phyloP scores from a whole-genome alignment of 1,140 invertebrate species.

The Episyrphus balteatus region DNA sequence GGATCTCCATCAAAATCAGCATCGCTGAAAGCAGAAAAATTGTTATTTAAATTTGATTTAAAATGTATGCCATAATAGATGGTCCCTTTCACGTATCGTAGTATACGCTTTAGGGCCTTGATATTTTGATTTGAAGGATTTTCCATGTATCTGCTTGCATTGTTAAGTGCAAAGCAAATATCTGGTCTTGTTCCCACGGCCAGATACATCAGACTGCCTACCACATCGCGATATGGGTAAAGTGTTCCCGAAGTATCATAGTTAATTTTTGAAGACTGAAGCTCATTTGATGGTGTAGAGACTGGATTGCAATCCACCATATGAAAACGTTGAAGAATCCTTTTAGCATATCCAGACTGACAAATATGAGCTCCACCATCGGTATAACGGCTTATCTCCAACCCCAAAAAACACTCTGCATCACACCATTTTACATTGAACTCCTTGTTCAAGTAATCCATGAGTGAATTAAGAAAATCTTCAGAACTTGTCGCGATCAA shows the following conservation, averaged over 20 bases:
- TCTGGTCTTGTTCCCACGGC: slow-evolving; percentile 31
- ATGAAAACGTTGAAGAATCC: slow-evolving; percentile 24
- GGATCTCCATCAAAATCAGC: slow-evolving; percentile 34
- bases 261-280: slow-evolving; percentile 1
- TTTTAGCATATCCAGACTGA: slow-evolving; percentile 26
- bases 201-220: slow-evolving; percentile 33
- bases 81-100: slow-evolving; percentile 25
- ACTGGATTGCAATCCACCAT: slow-evolving; percentile 28
- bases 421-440: slow-evolving; percentile 19
- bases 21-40: slow-evolving; percentile 23
- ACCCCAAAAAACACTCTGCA: slow-evolving; percentile 17
- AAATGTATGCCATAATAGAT: slow-evolving; percentile 15
- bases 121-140: not conserved
- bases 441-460: slow-evolving; percentile 12
- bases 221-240: slow-evolving; percentile 19
- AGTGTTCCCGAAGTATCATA: not conserved
- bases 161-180: slow-evolving; percentile 26
- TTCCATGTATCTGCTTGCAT: slow-evolving; percentile 13
- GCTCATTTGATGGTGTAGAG: slow-evolving; percentile 17
- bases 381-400: slow-evolving; percentile 14
- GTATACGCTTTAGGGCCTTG: slow-evolving; percentile 20
- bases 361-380: slow-evolving; percentile 13
- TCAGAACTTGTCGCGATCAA: slow-evolving; percentile 21
- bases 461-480: slow-evolving; percentile 10
- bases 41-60: slow-evolving; percentile 2